A percentile compares a stretch with the other conserved stretches of the same genome.
phyloP scores from a whole-genome alignment of 2,888 invertebrate species.

The Caenorhabditis zanzibari region DNA sequence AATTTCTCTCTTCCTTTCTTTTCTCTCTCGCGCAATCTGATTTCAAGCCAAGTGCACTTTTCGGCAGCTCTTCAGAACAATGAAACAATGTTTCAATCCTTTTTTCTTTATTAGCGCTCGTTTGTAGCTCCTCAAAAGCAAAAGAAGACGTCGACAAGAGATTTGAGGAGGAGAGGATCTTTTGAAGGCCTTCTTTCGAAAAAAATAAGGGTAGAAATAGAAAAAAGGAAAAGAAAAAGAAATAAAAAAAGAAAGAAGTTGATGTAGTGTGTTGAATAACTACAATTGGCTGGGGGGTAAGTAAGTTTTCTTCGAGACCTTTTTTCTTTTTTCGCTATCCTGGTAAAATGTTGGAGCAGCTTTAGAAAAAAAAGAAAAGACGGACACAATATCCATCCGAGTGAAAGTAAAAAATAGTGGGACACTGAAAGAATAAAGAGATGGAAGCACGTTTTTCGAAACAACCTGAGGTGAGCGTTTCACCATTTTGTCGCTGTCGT shows the following conservation, averaged over 20 bases:
- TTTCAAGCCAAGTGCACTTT: constrained; percentile 64
- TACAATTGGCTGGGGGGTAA: constrained; percentile 65
- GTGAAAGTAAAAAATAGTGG: constrained; percentile 33
- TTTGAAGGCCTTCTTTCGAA: constrained; percentile 29
- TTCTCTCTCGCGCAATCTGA: constrained; percentile 33
- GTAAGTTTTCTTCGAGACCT: constrained; percentile 64
- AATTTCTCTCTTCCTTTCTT: constrained; percentile 1
- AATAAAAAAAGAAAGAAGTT: constrained; percentile 43
- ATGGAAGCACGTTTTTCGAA: constrained; percentile 22
- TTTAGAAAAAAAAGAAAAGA: constrained; percentile 13
- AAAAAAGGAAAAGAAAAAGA: constrained; percentile 9
- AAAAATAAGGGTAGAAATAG: constrained; percentile 19
- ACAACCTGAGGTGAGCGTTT: constrained; percentile 55
- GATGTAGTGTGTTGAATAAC: constrained; percentile 63
- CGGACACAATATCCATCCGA: constrained; percentile 42
- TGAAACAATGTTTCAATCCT: constrained; percentile 57
- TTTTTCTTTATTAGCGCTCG: constrained; percentile 35
- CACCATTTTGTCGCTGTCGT: constrained; percentile 28
- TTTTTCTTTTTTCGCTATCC: constrained; percentile 34
- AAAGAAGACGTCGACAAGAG: constrained; percentile 13
- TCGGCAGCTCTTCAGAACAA: constrained; percentile 60
- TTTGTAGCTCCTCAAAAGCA: constrained; percentile 20
- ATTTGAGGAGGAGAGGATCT: constrained; percentile 41
- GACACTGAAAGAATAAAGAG: background rate
- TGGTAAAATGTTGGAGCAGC: constrained; percentile 43